Base-by-base conservation (phyloP, 2,797 vertebrate species). In the Melanotaenia trifasciata region DNA sequence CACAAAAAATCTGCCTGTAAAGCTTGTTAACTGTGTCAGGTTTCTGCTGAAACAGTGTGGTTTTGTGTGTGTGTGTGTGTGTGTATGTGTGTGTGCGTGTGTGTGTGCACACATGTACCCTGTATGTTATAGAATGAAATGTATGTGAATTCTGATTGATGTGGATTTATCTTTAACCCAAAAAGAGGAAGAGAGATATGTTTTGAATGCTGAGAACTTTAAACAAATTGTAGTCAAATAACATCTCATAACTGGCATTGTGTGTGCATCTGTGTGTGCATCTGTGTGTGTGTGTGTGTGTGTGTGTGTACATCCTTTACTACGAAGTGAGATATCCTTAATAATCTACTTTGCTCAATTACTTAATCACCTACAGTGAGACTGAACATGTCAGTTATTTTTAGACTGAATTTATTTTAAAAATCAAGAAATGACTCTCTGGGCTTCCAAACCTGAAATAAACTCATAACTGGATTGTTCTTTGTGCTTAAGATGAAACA, bases 151-250 rank as follows among this genome's bases (percentile, higher is more conserved):
- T 50, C 69, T 70, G 33, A 61, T 70, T 59, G 26, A 5, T 22
- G 36, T 61, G 67, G 60, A 82, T 79, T 86, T 83, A 84, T 78
- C 76, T 81, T 81, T 74, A 67, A 79, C 74, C 24, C 47, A 33
- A 64, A 84, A 83, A 81, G 74, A 83, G 82, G 83, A 87, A 87
- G 64, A 79, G 63, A 67, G 58, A 81, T 36, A 0, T 0, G 61
- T 36, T 76, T 64, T 69, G 51, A 0, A 64, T 38, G 30, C 14
- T 1, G 9, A 72, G 36, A 72, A 58, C 13, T 59, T 59, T 2
- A 69, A 63, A 66, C 51, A 59, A 64, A 74, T 50, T 50, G 22
- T n/a, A 58, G 7, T 45, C 64, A 58, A 75, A 62, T 58, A 24
- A 7, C 14, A 56, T 7, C 64, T 6, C 18, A 18, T 62, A 14